Base-by-base conservation (phyloP, 2,113 vertebrate species). In the Jaculus jaculus region DNA sequence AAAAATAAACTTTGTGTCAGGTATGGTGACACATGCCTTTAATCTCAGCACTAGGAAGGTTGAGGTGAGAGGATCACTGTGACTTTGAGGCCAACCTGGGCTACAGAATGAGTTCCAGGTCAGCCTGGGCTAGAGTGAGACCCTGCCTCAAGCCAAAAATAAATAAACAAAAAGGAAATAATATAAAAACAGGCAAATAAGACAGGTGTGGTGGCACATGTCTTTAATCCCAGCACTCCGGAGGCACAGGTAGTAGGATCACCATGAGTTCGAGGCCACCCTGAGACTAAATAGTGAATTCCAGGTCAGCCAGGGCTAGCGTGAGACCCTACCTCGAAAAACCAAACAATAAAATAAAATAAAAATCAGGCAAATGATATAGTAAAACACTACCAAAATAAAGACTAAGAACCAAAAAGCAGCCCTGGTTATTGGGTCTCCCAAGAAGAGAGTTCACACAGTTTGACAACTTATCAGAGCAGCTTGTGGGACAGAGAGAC, bases 131-230 rank as follows among this genome's bases (percentile, higher is more conserved):
- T 71, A 34, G 10, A 34, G 23, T 71, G 15, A 34, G 68, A 71
- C 15, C n/a, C 3, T 28, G 23, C 42, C 39, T 47, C 39, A 42
- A 75, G 6, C 26, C n/a, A 42, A 28, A 16, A 26, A 47, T 71
- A 47, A 51, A 61, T 82, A 82, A 83, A 58, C 87, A 87, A 1
- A 28, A 82, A 93, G 72, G 81, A 84, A 91, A 74, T 39, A 28
- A 28, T n/a, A 47, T 47, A 47, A 47, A 47, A 47, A 47, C 8
- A 47, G 42, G 42, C 42, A 47, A 47, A 47, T 47, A 8, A 47
- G 42, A 5, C 42, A 47, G 42, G 42, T 47, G 8, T 47, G 42
- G 42, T 47, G 42, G 42, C 42, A 47, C 42, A 47, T 47, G 42
- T 8, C 8, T 47, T 47, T 47, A 47, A 47, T 47, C 42, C 42